Evolutionary conservation across 2,113 vertebrate species (phyloP).

Genomic region (Mobula birostris): DNA sequence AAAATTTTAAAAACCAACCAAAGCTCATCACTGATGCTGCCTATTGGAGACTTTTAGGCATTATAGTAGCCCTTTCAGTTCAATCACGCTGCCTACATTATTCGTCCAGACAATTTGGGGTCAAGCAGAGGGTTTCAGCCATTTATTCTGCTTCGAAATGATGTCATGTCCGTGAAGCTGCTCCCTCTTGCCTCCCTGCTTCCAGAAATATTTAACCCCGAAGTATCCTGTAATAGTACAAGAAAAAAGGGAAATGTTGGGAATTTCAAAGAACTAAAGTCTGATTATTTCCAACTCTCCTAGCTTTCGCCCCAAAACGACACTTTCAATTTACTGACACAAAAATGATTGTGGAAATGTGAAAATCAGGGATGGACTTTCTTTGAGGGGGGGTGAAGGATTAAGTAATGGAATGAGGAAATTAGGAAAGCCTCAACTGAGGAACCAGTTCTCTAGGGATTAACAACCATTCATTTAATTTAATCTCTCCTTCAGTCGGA

Average conservation of each 20-base stretch:
- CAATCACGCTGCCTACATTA: no score
- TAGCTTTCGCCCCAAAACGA: no score
- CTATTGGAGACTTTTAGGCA: neutral
- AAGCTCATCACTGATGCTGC: neutral
- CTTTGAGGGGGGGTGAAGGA: neutral
- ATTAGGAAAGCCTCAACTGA: neutral
- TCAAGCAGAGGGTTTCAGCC: neutral
- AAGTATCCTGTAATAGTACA: neutral
- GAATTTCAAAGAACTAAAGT: no score
- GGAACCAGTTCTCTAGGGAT: neutral
- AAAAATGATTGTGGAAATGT: no score
- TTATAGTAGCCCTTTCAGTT: no score
- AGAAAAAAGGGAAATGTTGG: no score
- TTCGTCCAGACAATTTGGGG: neutral
- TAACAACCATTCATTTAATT: neutral
- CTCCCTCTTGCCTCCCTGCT: neutral
- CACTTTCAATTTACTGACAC: neutral
- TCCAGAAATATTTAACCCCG: neutral
- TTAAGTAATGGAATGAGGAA: neutral
- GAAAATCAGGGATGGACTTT: neutral
- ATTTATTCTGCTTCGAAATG: neutral
- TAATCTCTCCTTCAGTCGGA: neutral
- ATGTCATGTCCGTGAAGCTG: neutral
- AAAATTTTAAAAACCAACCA: no score
- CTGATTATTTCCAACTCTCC: no score